Base-by-base conservation (phyloP, 1,140 invertebrate species). In the Andrena cerasifolii region DNA sequence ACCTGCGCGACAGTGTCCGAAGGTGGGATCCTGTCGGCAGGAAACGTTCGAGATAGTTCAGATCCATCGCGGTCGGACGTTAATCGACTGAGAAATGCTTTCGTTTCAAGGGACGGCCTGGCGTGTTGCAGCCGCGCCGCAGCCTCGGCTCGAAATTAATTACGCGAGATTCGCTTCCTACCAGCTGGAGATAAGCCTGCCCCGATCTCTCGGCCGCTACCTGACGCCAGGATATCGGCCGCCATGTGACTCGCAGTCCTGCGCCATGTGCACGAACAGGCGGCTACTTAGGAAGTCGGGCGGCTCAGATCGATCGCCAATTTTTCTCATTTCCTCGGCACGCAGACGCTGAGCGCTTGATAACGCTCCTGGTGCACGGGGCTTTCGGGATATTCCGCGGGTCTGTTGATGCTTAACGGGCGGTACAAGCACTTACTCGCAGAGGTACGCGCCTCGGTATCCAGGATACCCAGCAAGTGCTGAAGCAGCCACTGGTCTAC, bases 51-150 rank as follows among this genome's bases (percentile, higher is more conserved):
- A 18, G 36, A 75, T 75, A 75, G 47, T 68, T 75, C 40, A 10
- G 31, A 76, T 28, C 21, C n/a, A 12, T 21, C 28, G 36, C 28
- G 54, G 40, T n/a, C 4, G 51, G 40, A 76, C 51, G 43, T 40
- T 70, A 70, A 76, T 76, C 65, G 65, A 76, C 53, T 76, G 28
- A 53, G 65, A 76, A 67, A 67, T 59, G 53, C 58, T n/a, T n/a
- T n/a, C n/a, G n/a, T n/a, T n/a, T n/a, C n/a, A 59, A 70, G 66
- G 63, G 51, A 36, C 28, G 43, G 28, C 33, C 6, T 28, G 47
- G 12, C 36, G 28, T 28, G 31, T 2, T 43, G 16, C 18, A 43
- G 33, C 49, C 14, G 18, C 47, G 2, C 31, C 12, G 12, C 10
- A 36, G 61, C 6, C 12, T 53, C 14, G 47, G 47, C n/a, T 74